These are phyloP conservation scores for Aphidius ervi DNA, from an alignment of 1,140 invertebrate genomes.

Conservation along the genomic window DNA sequence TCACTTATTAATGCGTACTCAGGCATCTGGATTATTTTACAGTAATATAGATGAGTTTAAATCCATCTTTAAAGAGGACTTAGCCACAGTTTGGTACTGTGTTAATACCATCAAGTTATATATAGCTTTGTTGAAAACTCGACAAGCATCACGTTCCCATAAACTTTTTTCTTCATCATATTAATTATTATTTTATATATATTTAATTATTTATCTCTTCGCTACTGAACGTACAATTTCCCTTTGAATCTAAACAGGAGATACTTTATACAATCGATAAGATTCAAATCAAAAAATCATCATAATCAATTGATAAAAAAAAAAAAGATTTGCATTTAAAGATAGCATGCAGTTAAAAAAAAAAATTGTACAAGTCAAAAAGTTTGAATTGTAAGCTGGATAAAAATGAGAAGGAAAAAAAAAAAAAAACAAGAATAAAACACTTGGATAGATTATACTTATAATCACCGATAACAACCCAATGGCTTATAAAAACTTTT, in stretches of 20 bases:
- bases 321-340: conserved; percentile 11
- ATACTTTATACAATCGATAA: no score
- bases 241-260: no score
- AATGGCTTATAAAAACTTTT: conserved; percentile 44
- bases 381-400: no score
- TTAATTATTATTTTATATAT: no score
- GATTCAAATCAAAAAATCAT: no score
- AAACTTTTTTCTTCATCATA: not conserved
- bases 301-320: not conserved
- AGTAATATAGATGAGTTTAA: conserved; percentile 14
- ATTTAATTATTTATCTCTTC: no score
- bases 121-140: conserved; percentile 1
- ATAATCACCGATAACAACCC: conserved; percentile 49
- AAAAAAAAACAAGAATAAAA: conserved; percentile 18
- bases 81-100: conserved; percentile 14
- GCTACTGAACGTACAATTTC: no score
- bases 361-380: no score
- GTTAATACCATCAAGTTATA: conserved; percentile 6
- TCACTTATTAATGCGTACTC: conserved; percentile 28
- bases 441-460: conserved; percentile 13
- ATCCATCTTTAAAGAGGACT: conserved; percentile 6
- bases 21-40: conserved; percentile 22
- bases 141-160: conserved; percentile 2
- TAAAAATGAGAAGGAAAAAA: no score
- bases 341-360: no score